Percentiles rank a stretch among this genome's conserved stretches.
Conservation (phyloP, 2,797 vertebrate species). For the Crypturellus tataupa region DNA sequence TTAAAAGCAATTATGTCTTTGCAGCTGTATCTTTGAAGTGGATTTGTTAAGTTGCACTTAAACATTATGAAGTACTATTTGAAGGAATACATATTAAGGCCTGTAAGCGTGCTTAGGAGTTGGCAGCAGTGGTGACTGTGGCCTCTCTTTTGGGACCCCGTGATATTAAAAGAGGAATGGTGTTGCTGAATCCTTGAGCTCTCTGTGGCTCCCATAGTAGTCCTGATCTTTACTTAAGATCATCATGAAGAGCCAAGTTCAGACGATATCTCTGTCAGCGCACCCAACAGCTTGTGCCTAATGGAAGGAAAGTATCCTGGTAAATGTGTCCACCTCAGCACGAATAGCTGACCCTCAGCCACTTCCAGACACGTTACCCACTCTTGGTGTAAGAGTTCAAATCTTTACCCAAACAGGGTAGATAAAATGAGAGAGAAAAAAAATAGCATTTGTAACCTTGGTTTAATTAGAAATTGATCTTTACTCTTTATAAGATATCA, state of each 20-base stretch:
- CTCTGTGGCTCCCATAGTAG: not conserved
- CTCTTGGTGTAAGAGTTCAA: not conserved
- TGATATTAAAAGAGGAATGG: not conserved
- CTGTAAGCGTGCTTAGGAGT: not conserved
- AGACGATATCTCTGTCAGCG: not conserved
- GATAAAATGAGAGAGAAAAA: not conserved
- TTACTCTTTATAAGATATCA: not conserved
- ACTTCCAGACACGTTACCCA: not conserved
- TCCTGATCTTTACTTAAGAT: not conserved
- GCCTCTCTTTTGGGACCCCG: not conserved
- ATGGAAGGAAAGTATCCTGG: not conserved
- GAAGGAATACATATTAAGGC: slow-evolving; percentile 16
- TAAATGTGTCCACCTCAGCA: not conserved
- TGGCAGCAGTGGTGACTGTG: slow-evolving; percentile 1
- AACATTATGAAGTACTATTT: slow-evolving; percentile 26
- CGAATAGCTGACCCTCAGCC: not conserved
- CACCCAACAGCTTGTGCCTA: not conserved
- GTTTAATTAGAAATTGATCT: not conserved
- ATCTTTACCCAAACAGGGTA: not conserved
- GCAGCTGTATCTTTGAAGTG: not conserved
- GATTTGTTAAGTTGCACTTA: slow-evolving; percentile 11
- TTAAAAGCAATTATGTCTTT: slow-evolving; percentile 7
- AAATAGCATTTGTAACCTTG: not conserved
- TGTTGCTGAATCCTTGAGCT: not conserved
- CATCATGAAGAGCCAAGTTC: not conserved